phyloP scores from a whole-genome alignment of 2,113 vertebrate genomes.

The Camelus dromedarius region DNA sequence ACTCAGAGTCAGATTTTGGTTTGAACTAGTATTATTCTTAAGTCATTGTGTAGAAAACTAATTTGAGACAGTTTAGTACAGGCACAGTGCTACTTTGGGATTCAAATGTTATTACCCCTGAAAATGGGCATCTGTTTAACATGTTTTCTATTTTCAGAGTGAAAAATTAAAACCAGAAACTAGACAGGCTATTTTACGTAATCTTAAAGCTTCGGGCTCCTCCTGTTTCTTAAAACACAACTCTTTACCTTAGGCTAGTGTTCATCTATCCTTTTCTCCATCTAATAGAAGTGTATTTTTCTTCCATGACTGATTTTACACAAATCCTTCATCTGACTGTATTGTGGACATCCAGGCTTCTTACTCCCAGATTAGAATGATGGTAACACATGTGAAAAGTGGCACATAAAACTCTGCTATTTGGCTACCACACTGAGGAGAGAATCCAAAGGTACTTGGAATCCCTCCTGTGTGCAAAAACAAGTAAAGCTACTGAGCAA shows the following conservation, averaged over 20 bases:
- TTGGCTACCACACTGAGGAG: not conserved
- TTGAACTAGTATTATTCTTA: not conserved
- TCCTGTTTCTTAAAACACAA: slow-evolving; percentile 8
- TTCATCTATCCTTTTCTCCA: not conserved
- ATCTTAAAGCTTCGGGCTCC: not conserved
- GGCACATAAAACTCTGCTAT: not conserved
- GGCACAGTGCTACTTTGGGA: not conserved
- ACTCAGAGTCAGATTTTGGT: not conserved
- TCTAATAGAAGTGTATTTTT: not conserved
- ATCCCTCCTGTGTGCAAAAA: slow-evolving; percentile 16
- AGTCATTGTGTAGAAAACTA: not conserved
- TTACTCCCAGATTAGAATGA: not conserved
- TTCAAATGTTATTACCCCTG: not conserved
- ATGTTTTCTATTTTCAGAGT: slow-evolving; percentile 50
- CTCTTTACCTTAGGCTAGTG: not conserved
- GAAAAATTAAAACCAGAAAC: slow-evolving; percentile 48
- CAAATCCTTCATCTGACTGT: slow-evolving; percentile 16
- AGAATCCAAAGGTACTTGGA: not conserved
- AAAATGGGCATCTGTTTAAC: not conserved
- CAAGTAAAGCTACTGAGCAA: not conserved
- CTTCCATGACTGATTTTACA: not conserved
- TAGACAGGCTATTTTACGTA: not conserved
- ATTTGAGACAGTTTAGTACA: not conserved
- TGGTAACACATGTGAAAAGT: not conserved
- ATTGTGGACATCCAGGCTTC: not conserved